Evolutionary conservation across 2,888 invertebrate species (phyloP), one percentile per base, ranked within the genome.

Genomic region (Pantelozetes paolii): DNA sequence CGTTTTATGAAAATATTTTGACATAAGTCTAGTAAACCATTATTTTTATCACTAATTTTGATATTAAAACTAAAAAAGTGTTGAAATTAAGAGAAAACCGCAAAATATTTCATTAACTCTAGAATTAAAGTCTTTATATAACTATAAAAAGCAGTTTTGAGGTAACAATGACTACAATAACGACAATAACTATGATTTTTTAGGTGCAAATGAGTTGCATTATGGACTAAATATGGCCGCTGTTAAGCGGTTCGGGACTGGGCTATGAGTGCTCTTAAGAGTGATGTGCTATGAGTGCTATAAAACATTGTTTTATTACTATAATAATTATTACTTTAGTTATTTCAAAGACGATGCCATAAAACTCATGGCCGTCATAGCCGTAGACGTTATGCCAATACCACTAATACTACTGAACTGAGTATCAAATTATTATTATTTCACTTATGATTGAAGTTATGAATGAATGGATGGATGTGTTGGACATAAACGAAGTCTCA

Each of bases 201-300:
- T 62, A 32, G 62, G 62, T 62, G 62, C 30, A 32, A 62, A 62
- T 62, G 62, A 36, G 20, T 36, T 36, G 32, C 32, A 62, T n/a
- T 32, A 20, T 6, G 30, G 18, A 26, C 23, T 11, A 62, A 32
- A 62, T 28, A 62, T 62, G 62, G 20, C n/a, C 11, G 13, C 13
- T 62, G n/a, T n/a, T 36, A 30, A 59, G 30, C 32, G 36, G 62
- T 32, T 62, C 36, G 67, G 40, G n/a, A 67, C 36, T 40, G 42
- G 40, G 8, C 2, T 67, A 42, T 18, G 15, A 67, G 67, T 23
- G 11, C 67, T 67, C 54, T 67, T 40, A 23, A 40, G 42, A 40
- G n/a, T 62, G 67, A 67, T 67, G 20, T 40, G 67, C 67, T 42
- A 67, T 67, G 15, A n/a, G n/a, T n/a, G n/a, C n/a, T n/a, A n/a